These are phyloP conservation scores for Cacajao melanocephalus DNA, from an alignment of 2,797 vertebrate species.

Conservation along the genomic window DNA sequence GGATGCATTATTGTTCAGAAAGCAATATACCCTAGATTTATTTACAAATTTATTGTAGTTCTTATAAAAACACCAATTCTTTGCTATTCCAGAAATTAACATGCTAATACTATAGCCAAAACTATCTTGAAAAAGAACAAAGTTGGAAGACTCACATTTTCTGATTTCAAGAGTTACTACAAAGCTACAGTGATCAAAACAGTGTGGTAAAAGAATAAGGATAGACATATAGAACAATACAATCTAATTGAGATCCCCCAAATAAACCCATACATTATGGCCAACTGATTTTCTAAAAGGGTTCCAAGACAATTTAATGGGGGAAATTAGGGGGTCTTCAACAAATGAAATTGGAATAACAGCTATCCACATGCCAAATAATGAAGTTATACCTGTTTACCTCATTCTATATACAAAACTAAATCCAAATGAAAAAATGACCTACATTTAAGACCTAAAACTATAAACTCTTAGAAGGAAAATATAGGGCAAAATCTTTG, in stretches of 20 bases:
- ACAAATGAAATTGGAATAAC: background rate
- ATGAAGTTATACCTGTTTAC: background rate
- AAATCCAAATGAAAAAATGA: background rate
- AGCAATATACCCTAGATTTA: background rate
- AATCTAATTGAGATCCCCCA: background rate
- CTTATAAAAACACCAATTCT: background rate
- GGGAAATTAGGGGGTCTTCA: background rate
- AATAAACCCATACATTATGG: background rate
- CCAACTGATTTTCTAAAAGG: background rate
- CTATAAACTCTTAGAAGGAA: background rate
- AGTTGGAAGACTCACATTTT: background rate
- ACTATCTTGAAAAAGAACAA: background rate
- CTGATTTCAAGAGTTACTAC: background rate
- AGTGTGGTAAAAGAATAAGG: background rate
- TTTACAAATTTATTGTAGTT: background rate
- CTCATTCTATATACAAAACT: background rate
- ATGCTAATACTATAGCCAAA: background rate
- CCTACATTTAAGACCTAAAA: background rate
- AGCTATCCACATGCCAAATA: background rate
- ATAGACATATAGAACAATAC: background rate
- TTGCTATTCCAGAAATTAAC: background rate
- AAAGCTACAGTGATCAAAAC: background rate
- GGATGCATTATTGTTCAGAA: background rate
- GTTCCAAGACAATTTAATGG: background rate
- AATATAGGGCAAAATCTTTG: background rate